Percentiles rank a stretch among this genome's conserved stretches.
These are phyloP conservation scores for Phrynocephalus guinanensis DNA, from an alignment of 2,797 vertebrate species.

Conservation along the genomic window DNA sequence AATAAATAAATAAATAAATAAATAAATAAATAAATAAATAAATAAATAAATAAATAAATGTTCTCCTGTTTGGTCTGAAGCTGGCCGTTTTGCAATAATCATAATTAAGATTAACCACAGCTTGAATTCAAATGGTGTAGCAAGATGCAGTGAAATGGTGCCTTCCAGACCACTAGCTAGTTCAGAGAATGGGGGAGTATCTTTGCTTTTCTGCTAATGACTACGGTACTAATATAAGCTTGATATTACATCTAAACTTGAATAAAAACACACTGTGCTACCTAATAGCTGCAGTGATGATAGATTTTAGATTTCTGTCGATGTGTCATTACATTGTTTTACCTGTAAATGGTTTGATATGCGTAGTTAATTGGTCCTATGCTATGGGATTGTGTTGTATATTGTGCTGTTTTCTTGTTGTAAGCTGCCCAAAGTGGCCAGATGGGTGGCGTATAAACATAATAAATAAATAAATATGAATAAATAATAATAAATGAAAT, in stretches of 20 bases:
- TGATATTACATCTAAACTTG: not conserved
- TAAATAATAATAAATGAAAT: not conserved
- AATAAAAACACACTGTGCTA: not conserved
- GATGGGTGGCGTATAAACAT: too few species aligned
- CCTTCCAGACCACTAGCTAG: not conserved
- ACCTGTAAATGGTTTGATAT: too few species aligned
- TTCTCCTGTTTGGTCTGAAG: not conserved
- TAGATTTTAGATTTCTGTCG: too few species aligned
- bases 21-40: not conserved
- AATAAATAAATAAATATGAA: too few species aligned
- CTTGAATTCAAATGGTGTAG: not conserved
- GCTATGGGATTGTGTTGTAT: too few species aligned
- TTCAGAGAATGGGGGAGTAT: not conserved
- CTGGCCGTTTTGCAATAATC: not conserved
- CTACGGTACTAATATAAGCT: not conserved
- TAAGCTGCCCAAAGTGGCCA: too few species aligned
- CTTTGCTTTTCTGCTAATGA: too few species aligned
- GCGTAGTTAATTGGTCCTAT: too few species aligned
- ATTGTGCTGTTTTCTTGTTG: too few species aligned
- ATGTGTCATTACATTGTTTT: too few species aligned
- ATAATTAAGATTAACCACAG: not conserved
- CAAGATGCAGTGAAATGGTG: not conserved
- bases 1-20: too few species aligned
- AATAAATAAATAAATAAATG: not conserved
- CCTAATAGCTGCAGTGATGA: too few species aligned